Conservation (phyloP, 2,113 vertebrate genomes). For the Alethe castanea region DNA sequence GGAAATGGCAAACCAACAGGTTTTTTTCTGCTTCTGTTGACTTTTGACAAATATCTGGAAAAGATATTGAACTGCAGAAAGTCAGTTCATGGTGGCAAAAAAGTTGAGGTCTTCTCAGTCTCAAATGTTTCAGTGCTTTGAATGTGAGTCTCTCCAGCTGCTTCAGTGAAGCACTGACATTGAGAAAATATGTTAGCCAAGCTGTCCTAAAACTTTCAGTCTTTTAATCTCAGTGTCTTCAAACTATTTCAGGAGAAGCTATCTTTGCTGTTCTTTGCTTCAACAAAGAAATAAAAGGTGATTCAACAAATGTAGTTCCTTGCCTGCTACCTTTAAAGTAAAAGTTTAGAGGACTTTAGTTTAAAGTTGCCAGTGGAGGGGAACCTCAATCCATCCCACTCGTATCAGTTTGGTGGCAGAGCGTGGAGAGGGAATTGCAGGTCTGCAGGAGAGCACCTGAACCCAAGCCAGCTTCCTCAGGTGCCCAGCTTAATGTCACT, state of each 20-base stretch:
- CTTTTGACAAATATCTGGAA: not conserved
- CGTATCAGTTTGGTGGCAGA: not conserved
- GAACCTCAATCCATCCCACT: not conserved
- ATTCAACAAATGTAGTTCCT: not conserved
- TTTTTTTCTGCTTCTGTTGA: not conserved
- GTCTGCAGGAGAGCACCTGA: not conserved
- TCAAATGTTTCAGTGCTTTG: slow-evolving; percentile 11
- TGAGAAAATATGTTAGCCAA: slow-evolving; percentile 1
- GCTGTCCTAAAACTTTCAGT: slow-evolving; percentile 1
- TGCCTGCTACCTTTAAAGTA: not conserved
- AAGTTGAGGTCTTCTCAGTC: not conserved
- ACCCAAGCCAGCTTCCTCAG: not conserved
- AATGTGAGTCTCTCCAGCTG: not conserved
- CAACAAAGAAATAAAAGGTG: not conserved
- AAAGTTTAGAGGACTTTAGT: not conserved
- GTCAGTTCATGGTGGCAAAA: not conserved
- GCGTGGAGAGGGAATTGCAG: not conserved
- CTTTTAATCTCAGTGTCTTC: not conserved
- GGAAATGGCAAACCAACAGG: not conserved
- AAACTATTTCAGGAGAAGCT: not conserved
- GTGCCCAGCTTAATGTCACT: not conserved
- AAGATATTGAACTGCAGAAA: not conserved
- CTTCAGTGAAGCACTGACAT: not conserved
- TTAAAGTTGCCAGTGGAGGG: not conserved
- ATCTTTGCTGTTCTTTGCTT: not conserved